These are phyloP conservation scores for Aselliscus stoliczkanus DNA, from an alignment of 2,797 vertebrate species.

Conservation along the genomic window DNA sequence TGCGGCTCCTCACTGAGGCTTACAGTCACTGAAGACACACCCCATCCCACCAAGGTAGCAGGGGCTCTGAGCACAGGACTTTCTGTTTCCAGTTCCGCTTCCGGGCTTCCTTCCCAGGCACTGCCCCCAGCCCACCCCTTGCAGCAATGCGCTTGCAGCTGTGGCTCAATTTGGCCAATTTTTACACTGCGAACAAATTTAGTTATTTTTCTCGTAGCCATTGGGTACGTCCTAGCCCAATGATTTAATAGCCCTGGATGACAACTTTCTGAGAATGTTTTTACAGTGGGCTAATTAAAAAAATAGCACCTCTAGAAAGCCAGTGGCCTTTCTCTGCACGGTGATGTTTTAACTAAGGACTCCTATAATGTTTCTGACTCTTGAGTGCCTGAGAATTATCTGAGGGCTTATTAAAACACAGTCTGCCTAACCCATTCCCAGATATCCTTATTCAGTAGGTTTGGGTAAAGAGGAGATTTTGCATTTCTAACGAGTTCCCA, in stretches of 20 bases:
- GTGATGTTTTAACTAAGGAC: not conserved
- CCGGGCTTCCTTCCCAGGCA: fast-evolving
- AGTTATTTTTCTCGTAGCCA: not conserved
- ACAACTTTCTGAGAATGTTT: not conserved
- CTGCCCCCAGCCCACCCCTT: fast-evolving
- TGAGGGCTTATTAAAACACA: not conserved
- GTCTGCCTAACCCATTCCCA: not conserved
- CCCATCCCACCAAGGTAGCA: fast-evolving
- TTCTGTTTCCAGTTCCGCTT: fast-evolving
- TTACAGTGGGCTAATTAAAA: not conserved
- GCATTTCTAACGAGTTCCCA: not conserved
- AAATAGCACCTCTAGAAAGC: not conserved
- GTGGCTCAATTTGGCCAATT: fast-evolving
- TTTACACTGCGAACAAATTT: not conserved
- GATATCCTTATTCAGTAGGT: not conserved
- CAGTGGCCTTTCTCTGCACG: not conserved
- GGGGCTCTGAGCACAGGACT: fast-evolving
- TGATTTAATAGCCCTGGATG: not conserved
- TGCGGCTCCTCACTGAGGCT: not conserved
- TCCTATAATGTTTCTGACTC: not conserved
- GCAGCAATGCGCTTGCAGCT: not conserved
- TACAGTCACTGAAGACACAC: too few relatives aligned
- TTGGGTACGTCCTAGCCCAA: too few relatives aligned
- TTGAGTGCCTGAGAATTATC: not conserved
- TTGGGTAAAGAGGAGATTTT: not conserved